Percentiles rank a stretch among this genome's conserved stretches.
Evolutionary conservation across 2,797 vertebrate species (phyloP).

Genomic region (Merluccius polli): DNA sequence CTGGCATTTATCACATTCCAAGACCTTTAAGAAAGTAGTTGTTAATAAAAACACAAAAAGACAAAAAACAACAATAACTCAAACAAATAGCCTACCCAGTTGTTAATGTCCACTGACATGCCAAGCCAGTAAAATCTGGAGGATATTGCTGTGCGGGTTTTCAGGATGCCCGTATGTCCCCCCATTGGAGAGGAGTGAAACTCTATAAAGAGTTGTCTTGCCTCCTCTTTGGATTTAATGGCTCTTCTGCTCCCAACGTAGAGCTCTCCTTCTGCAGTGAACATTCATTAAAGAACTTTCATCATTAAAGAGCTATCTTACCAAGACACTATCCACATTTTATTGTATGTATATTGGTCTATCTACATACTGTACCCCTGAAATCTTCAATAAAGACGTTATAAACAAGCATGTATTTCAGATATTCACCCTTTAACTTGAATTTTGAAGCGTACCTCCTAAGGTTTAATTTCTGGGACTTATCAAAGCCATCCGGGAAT

Average conservation of each 20-base stretch:
- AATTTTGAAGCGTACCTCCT: constrained; percentile 28
- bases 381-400: too few species aligned
- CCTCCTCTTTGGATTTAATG: too few species aligned
- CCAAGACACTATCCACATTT: constrained; percentile 11
- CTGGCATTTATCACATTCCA: constrained; percentile 18
- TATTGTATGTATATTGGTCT: background rate
- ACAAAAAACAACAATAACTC: background rate
- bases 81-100: constrained; percentile 8
- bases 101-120: background rate
- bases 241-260: too few species aligned
- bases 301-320: constrained; percentile 12
- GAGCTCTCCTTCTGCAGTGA: too few species aligned
- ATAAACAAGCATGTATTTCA: background rate
- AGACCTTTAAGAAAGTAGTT: constrained; percentile 26
- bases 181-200: constrained; percentile 21
- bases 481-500: constrained; percentile 20
- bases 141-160: constrained; percentile 15
- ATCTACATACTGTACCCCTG: too few species aligned
- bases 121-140: constrained; percentile 3
- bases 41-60: constrained; percentile 20
- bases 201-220: background rate
- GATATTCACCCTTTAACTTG: constrained; percentile 22
- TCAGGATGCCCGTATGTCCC: constrained; percentile 15
- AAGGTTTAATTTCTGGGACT: constrained; percentile 24
- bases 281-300: constrained; percentile 4